phyloP scores from a whole-genome alignment of 2,888 invertebrate genomes.

The Epirrita christyi region DNA sequence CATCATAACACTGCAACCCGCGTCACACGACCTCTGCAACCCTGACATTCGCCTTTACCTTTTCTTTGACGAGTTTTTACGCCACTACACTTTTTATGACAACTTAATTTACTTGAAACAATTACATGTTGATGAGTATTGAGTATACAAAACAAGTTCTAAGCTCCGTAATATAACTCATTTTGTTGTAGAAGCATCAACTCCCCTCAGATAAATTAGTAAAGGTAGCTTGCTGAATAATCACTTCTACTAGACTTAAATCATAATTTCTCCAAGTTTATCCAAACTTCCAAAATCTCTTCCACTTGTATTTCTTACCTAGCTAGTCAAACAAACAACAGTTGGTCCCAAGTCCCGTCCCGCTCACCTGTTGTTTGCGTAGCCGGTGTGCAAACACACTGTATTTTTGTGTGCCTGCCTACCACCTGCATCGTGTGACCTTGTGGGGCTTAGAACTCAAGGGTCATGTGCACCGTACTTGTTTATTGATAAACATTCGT shows the following conservation, averaged over 20 bases:
- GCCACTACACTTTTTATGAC: not conserved
- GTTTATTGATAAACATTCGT: too few species aligned
- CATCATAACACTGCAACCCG: conserved; percentile 10
- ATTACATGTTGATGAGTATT: too few species aligned
- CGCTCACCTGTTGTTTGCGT: conserved; percentile 54
- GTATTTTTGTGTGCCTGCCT: conserved; percentile 62
- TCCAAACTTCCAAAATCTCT: conserved; percentile 14
- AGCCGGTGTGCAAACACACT: conserved; percentile 54
- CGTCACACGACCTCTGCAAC: conserved; percentile 24
- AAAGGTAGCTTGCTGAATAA: too few species aligned
- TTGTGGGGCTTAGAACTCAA: conserved; percentile 15
- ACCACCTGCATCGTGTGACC: conserved; percentile 59
- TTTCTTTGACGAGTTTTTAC: conserved; percentile 20
- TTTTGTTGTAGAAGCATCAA: too few species aligned
- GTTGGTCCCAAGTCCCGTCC: conserved; percentile 22
- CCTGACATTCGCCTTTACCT: conserved; percentile 32
- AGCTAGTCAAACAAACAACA: conserved; percentile 23
- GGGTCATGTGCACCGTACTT: conserved; percentile 4
- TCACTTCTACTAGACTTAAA: conserved; percentile 1
- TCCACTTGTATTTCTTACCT: conserved; percentile 1
- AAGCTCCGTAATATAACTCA: too few species aligned
- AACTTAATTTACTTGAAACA: too few species aligned
- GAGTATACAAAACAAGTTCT: too few species aligned
- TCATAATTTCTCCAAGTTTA: conserved; percentile 13
- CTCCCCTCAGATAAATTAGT: too few species aligned